Percentiles rank a stretch among this genome's conserved stretches.
Evolutionary conservation across 2,888 invertebrate genomes (phyloP).

Genomic region (Drosophila planitibia): DNA sequence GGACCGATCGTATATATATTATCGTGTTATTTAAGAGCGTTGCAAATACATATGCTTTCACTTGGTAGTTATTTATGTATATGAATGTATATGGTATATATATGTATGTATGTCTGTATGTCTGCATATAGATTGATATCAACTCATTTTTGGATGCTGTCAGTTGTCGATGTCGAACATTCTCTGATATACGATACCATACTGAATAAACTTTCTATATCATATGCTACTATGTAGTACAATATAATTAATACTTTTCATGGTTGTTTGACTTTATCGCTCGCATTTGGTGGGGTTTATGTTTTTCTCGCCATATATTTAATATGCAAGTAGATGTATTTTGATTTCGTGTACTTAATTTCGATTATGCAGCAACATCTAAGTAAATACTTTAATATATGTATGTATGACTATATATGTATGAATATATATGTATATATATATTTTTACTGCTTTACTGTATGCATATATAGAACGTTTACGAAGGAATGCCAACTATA

Average conservation of each 20-base stretch:
- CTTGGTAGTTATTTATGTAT: slow-evolving; percentile 10
- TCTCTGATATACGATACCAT: neutral
- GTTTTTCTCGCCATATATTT: slow-evolving; percentile 27
- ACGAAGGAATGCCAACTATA: slow-evolving; percentile 25
- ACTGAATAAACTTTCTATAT: slow-evolving; percentile 24
- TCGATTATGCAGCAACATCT: slow-evolving; percentile 26
- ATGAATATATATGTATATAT: slow-evolving; percentile 3
- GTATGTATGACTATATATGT: slow-evolving; percentile 8
- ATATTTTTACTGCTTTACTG: neutral
- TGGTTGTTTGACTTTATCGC: slow-evolving; percentile 63
- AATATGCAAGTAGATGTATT: slow-evolving; percentile 36
- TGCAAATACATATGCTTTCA: slow-evolving; percentile 1
- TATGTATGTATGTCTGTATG: slow-evolving; percentile 13
- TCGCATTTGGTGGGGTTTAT: slow-evolving; percentile 63
- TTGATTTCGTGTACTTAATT: slow-evolving; percentile 32
- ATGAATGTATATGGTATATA: slow-evolving; percentile 10
- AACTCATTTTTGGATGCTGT: slow-evolving; percentile 10
- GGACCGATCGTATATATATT: slow-evolving; percentile 6
- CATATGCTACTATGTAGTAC: slow-evolving; percentile 48
- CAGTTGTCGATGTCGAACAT: neutral
- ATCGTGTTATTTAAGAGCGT: slow-evolving; percentile 6
- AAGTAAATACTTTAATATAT: slow-evolving; percentile 24
- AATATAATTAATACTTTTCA: slow-evolving; percentile 57
- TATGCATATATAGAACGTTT: slow-evolving; percentile 25
- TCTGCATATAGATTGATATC: slow-evolving; percentile 20